Base-by-base conservation (phyloP, 2,797 vertebrate species). In the Scleropages formosus region DNA sequence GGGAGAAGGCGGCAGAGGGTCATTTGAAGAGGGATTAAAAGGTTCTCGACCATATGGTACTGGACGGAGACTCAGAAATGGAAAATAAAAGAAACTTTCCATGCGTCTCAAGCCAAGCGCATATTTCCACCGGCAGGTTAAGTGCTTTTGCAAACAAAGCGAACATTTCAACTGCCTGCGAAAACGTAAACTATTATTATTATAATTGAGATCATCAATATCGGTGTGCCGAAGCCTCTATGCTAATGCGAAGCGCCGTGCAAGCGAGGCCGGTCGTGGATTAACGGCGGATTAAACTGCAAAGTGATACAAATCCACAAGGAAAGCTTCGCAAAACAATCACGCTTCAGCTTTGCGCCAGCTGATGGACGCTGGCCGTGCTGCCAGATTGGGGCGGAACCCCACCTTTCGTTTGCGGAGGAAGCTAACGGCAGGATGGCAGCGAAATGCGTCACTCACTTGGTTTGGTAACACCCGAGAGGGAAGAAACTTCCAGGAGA, bases 221-320 rank as follows among this genome's bases (percentile, higher is more conserved):
- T 60, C 8, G 18, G 27, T 9, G 22, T 27, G 65, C 20, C 58
- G 61, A n/a, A 62, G 27, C 24, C 18, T 63, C 44, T 15, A 16
- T 73, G 76, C 49, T 78, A 60, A 82, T 75, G 72, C 76, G 68
- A 47, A 10, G 69, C n/a, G 62, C 58, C 47, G 31, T 58, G 12
- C 11, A 58, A 44, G 56, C 20, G 31, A 39, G 6, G 31, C 31
- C 31, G 31, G 11, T 18, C 13, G 15, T 18, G n/a, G 31, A 62
- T 31, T 22, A 76, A 58, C 66, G 53, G 49, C 39, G 49, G 63
- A 51, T 66, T 58, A 66, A 59, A 67, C 27, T 24, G 20, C 4
- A 59, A 9, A 61, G 56, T 26, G 22, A 27, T 47, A 24, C n/a
- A 39, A 6, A 39, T 39, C 2, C 31, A 39, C 31, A 2, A 39